Evolutionary conservation across 2,888 invertebrate genomes (phyloP).

Genomic region (Ariolimax columbianus): DNA sequence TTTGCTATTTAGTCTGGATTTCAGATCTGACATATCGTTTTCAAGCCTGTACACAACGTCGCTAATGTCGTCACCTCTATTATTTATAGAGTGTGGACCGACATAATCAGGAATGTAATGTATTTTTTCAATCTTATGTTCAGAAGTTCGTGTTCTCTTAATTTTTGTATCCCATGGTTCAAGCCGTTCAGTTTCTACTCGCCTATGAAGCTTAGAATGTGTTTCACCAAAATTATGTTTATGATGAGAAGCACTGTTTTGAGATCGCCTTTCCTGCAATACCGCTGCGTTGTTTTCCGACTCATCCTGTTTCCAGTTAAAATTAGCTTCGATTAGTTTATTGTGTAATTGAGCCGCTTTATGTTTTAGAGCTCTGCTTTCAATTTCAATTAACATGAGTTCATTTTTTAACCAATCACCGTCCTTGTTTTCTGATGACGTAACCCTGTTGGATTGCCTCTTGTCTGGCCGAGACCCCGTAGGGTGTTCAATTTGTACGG

Average conservation of each 20-base stretch:
- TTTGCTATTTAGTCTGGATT: not conserved
- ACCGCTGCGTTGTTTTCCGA: not conserved
- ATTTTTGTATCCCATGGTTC: not conserved
- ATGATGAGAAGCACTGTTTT: not conserved
- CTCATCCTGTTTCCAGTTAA: not conserved
- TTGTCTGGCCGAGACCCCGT: not conserved
- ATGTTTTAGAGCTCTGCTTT: conserved; percentile 23
- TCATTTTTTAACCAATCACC: conserved; percentile 21
- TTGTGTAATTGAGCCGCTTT: conserved; percentile 26
- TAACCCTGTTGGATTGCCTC: not conserved
- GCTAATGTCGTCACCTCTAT: not conserved
- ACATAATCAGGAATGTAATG: not conserved
- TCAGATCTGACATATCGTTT: not conserved
- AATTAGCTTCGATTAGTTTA: not conserved
- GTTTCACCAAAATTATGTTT: not conserved
- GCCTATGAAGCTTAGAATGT: not conserved
- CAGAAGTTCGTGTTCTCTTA: not conserved
- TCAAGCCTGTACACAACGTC: not conserved
- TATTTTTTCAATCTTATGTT: not conserved
- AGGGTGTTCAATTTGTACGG: not conserved
- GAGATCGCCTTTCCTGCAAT: not conserved
- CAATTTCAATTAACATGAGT: conserved; percentile 15
- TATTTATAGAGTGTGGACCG: not conserved
- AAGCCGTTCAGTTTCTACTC: not conserved
- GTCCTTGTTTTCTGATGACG: not conserved